Evolutionary conservation across 2,888 invertebrate species (phyloP), one percentile per base, ranked within the genome.

Genomic region (Brachylomia viminalis): DNA sequence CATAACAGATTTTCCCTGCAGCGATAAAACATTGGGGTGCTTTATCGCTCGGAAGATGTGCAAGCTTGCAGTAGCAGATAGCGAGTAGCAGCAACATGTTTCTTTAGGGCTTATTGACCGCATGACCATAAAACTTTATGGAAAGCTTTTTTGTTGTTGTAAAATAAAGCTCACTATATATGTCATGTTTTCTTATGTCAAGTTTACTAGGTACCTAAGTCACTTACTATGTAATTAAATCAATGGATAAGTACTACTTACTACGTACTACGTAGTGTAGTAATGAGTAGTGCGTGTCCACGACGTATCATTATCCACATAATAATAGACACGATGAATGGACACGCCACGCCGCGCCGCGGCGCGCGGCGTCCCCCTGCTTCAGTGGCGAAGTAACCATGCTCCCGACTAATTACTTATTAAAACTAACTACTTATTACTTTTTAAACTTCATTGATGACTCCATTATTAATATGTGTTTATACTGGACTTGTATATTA

Each of bases 371-470:
- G 78, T 86, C 69, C 71, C 72, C 66, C 59, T 64, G 65, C 68
- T 73, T 59, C 78, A 61, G 65, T 75, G 58, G 75, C 65, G 72
- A 30, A 45, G 20, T 47, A 54, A 54, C 56, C 66, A 38, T 72
- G 76, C 66, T 80, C 38, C 65, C 73, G 68, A 70, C 73, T 84
- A 88, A 87, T 79, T 79, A 79, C 76, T 84, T 84, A 87, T 80
- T 84, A 82, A 88, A 87, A 70, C 73, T 84, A 88, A 87, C 78
- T 79, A 79, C 76, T 84, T 84, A 87, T 80, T 84, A 82, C n/a
- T n/a, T n/a, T n/a, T n/a, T n/a, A 88, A 87, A 80, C 77, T 73
- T 77, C 71, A 84, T 87, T 79, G 78, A 75, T 49, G 67, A 76
- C 69, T 45, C 67, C 54, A 62, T 75, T 70, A 81, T 70, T 83